Conservation (phyloP, 2,797 vertebrate genomes). For the Gouania willdenowi region DNA sequence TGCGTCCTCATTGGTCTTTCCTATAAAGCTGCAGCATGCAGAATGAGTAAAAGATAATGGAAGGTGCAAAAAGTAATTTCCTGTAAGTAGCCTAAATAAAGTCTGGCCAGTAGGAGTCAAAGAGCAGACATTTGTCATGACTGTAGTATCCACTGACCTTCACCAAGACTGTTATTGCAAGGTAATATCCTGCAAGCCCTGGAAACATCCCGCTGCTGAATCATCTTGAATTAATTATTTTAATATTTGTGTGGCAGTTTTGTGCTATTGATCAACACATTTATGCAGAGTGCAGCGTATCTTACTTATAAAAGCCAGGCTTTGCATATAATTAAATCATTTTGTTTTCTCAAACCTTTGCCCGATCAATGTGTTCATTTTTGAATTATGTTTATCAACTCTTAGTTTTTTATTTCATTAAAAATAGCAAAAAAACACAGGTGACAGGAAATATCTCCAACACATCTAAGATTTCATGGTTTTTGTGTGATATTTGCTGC, state of each 20-base stretch:
- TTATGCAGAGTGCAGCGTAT: constrained; percentile 66
- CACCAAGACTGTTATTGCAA: constrained; percentile 46
- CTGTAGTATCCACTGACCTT: constrained; percentile 62
- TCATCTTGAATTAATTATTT: constrained; percentile 70
- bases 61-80: constrained; percentile 59
- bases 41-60: constrained; percentile 48
- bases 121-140: constrained; percentile 64
- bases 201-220: constrained; percentile 60
- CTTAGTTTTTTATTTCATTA: constrained; percentile 35
- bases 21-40: constrained; percentile 44
- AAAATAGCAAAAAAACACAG: constrained; percentile 5
- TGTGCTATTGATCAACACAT: constrained; percentile 65
- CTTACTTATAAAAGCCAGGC: constrained; percentile 64
- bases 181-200: constrained; percentile 54
- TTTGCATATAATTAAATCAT: constrained; percentile 59
- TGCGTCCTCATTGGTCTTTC: constrained; percentile 51
- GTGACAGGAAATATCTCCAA: constrained; percentile 23
- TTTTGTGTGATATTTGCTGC: constrained; percentile 7
- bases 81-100: constrained; percentile 68
- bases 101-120: constrained; percentile 51
- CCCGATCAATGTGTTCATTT: constrained; percentile 45
- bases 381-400: constrained; percentile 41
- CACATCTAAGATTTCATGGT: constrained; percentile 13
- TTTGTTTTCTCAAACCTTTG: constrained; percentile 57
- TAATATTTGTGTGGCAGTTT: constrained; percentile 71